A percentile compares a stretch with the other conserved stretches of the same genome.
phyloP scores from a whole-genome alignment of 2,888 invertebrate genomes.

The Psylliodes chrysocephalus region DNA sequence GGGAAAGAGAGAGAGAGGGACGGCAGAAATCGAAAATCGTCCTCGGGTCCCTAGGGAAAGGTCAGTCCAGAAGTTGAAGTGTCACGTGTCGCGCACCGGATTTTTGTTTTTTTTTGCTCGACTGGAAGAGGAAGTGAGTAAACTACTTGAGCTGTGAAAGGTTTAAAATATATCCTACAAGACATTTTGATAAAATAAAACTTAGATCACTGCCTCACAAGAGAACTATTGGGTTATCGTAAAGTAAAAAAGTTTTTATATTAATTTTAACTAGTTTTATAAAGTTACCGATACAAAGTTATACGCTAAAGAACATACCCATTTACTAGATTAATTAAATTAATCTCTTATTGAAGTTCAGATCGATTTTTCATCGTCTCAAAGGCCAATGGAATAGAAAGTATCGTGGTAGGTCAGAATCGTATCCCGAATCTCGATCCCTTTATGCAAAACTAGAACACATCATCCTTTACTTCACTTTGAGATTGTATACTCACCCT shows the following conservation, averaged over 20 bases:
- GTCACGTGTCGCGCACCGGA: background rate
- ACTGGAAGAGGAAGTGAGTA: no score
- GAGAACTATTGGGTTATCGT: no score
- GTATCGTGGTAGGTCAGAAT: background rate
- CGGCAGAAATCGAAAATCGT: background rate
- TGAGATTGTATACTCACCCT: background rate
- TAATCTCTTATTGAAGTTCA: background rate
- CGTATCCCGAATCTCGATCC: background rate
- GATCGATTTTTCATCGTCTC: background rate
- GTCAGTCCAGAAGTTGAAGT: background rate
- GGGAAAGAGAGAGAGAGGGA: background rate
- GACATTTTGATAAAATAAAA: no score
- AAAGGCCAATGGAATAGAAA: background rate
- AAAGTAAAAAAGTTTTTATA: no score
- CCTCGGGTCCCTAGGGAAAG: background rate
- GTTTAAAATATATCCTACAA: no score
- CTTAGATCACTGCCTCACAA: no score
- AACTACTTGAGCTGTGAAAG: no score
- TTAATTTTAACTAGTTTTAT: no score
- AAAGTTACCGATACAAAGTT: no score
- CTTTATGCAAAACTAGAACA: background rate
- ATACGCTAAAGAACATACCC: background rate
- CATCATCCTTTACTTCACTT: conserved; percentile 1
- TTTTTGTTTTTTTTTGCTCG: background rate
- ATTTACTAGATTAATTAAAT: background rate